Percentiles rank a stretch among this genome's conserved stretches.
Evolutionary conservation across 2,797 vertebrate species (phyloP).

Genomic region (Ibycter americanus): DNA sequence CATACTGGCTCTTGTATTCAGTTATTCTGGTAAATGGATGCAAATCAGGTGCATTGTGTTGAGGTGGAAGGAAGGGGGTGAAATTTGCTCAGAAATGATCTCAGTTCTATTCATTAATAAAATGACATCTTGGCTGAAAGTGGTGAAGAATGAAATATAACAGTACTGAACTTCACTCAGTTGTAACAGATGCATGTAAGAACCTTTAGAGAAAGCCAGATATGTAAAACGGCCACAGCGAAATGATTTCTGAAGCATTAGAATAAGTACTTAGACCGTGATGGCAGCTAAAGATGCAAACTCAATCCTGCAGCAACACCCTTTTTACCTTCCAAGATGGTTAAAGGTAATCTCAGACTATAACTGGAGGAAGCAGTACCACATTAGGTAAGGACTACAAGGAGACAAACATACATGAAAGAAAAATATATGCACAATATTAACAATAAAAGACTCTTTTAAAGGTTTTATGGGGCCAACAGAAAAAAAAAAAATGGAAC

Average conservation of each 20-base stretch:
- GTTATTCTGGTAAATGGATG: constrained; percentile 80
- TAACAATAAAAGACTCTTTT: constrained; percentile 39
- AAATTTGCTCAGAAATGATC: constrained; percentile 79
- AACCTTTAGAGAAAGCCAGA: constrained; percentile 57
- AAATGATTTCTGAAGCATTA: constrained; percentile 67
- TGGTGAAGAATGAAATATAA: constrained; percentile 74
- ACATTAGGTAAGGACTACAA: constrained; percentile 20
- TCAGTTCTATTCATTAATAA: constrained; percentile 80
- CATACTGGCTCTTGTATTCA: constrained; percentile 72
- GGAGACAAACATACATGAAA: constrained; percentile 43
- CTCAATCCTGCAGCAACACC: constrained; percentile 28
- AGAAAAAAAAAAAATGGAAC: constrained; percentile 59
- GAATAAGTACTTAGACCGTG: constrained; percentile 47
- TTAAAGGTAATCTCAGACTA: constrained; percentile 45
- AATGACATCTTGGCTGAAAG: constrained; percentile 78
- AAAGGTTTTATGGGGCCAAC: constrained; percentile 46
- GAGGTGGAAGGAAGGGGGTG: constrained; percentile 68
- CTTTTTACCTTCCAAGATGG: constrained; percentile 43
- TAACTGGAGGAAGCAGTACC: constrained; percentile 51
- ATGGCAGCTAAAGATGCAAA: constrained; percentile 59
- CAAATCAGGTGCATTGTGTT: constrained; percentile 82
- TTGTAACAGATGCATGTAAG: constrained; percentile 68
- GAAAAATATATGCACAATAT: constrained; percentile 58
- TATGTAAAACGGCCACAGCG: constrained; percentile 63
- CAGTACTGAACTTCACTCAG: constrained; percentile 69